Base-by-base conservation (phyloP, 2,888 invertebrate genomes). In the Spodoptera exigua region DNA sequence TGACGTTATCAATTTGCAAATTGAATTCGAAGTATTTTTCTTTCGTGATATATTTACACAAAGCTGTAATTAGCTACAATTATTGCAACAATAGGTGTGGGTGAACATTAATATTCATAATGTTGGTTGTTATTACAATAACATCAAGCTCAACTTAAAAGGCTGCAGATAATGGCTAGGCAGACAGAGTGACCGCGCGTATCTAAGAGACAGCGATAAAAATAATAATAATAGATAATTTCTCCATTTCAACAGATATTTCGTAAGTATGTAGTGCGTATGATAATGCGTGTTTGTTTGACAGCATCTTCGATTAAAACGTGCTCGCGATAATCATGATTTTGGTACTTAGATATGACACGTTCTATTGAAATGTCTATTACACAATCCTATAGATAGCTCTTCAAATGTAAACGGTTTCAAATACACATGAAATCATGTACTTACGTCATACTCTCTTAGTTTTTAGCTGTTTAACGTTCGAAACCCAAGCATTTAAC, bases 341-440 rank as follows among this genome's bases (percentile, higher is more conserved):
- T 79, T 79, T 56, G 69, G 66, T 73, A 73, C 70, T 79, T 65
- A 74, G 82, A 85, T 84, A 79, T 60, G 76, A 79, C 84, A 86
- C 85, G 82, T 80, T 67, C 74, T 69, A 67, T 66, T 68, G 36
- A 54, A 61, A 60, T 53, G 36, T 48, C 18, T 36, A 47, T 56
- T 54, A 61, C 52, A 54, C 43, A 47, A 43, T 57, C 35, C 47
- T 45, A 57, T 60, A 49, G 39, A 34, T 45, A 61, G 56, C 45
- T 54, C 43, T 60, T 55, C 16, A 34, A 48, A 44, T 44, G 32
- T 51, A 44, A 46, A 52, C 41, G 41, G 21, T 49, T 69, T 44
- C 14, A 39, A 69, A 66, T 47, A 55, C 16, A 41, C 41, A 72
- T 69, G 55, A 72, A 69, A 61, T 55, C 72, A 66, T 66, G 16